phyloP scores from a whole-genome alignment of 2,797 vertebrate species.

The Choloepus didactylus region DNA sequence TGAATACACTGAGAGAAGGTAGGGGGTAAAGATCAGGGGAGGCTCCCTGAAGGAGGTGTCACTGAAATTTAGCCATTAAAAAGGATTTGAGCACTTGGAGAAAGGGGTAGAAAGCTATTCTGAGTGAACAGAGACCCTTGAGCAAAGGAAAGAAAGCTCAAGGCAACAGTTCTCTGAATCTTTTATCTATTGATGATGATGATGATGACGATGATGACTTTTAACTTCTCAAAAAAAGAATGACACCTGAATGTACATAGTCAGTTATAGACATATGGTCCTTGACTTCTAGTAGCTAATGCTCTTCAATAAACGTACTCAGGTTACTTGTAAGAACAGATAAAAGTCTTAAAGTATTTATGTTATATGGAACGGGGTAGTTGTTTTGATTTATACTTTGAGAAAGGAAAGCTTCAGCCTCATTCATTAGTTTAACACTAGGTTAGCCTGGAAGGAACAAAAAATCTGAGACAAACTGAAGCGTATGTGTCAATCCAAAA shows the following conservation, averaged over 20 bases:
- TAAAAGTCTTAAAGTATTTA: background rate
- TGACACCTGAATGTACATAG: background rate
- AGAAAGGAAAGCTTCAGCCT: constrained; percentile 11
- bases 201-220: background rate
- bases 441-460: background rate
- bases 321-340: background rate
- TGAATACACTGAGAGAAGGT: background rate
- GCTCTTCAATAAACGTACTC: background rate
- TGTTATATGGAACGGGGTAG: background rate
- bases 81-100: background rate
- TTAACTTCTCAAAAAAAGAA: background rate
- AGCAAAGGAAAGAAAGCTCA: background rate
- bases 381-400: constrained; percentile 17
- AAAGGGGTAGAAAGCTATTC: background rate
- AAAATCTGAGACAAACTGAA: background rate
- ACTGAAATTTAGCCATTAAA: background rate
- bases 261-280: background rate
- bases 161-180: background rate
- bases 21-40: background rate
- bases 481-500: background rate
- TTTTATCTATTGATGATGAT: background rate
- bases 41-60: background rate
- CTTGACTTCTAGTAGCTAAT: background rate
- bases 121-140: background rate
- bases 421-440: background rate